phyloP scores from a whole-genome alignment of 2,888 invertebrate genomes.

The Meiosimyza decipiens region DNA sequence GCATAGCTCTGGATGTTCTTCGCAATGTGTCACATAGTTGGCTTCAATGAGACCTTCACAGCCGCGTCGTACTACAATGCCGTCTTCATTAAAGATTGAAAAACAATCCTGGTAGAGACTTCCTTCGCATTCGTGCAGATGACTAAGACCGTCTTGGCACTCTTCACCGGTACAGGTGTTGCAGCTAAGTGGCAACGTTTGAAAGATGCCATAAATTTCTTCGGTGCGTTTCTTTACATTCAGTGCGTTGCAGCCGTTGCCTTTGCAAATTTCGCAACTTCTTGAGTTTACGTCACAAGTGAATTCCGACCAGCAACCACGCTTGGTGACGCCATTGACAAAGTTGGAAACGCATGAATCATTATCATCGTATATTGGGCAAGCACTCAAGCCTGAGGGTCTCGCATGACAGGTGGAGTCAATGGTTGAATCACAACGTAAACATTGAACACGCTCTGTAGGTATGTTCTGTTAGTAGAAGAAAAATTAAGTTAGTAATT shows the following conservation, averaged over 20 bases:
- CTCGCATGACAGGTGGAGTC: conserved; percentile 42
- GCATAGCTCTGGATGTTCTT: conserved; percentile 44
- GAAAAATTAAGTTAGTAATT: neutral
- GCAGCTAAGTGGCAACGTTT: conserved; percentile 50
- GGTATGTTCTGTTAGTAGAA: conserved; percentile 41
- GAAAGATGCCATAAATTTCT: conserved; percentile 48
- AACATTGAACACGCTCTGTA: conserved; percentile 45
- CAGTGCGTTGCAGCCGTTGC: conserved; percentile 44
- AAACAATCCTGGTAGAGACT: conserved; percentile 47
- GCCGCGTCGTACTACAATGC: conserved; percentile 46
- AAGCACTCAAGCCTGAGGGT: conserved; percentile 41
- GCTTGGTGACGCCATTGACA: conserved; percentile 45
- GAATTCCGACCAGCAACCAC: conserved; percentile 48
- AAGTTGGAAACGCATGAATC: conserved; percentile 47
- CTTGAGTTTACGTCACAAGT: conserved; percentile 39
- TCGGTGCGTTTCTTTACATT: conserved; percentile 44
- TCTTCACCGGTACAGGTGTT: conserved; percentile 45
- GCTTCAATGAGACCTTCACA: conserved; percentile 42
- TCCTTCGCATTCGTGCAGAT: conserved; percentile 43
- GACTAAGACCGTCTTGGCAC: conserved; percentile 22
- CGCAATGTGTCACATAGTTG: conserved; percentile 41
- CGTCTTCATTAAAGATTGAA: conserved; percentile 44
- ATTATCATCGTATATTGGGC: conserved; percentile 41
- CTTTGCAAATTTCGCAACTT: conserved; percentile 45
- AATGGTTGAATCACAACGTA: conserved; percentile 46